Evolutionary conservation across 2,888 invertebrate genomes (phyloP), one percentile per base, ranked within the genome.

Genomic region (Drosophila anomalipes): DNA sequence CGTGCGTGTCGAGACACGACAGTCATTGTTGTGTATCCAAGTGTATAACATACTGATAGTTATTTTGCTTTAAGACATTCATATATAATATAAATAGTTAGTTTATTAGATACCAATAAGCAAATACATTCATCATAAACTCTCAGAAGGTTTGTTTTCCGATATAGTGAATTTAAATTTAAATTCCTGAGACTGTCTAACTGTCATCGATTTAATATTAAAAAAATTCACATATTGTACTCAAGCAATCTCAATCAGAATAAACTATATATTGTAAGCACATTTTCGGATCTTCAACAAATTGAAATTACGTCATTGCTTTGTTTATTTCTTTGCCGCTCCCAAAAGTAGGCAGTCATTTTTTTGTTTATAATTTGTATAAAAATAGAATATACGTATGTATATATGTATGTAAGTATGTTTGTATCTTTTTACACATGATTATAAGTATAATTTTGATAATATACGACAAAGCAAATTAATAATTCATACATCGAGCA

Each of bases 1-100:
- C 16, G 12, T 33, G 39, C 62, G 59, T 33, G 51, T 22, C 64
- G 35, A 56, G 72, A 33, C 67, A 54, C 67, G 67, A 39, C n/a
- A 10, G 0, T 41, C 5, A 41, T 2, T 12, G 3, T n/a, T 5
- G 41, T 39, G 37, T 19, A 19, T 39, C 3, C 19, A 39, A 39
- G 7, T 19, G 19, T n/a, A 19, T n/a, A 14, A 47, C n/a, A n/a
- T 4, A 16, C 7, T 22, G 22, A 22, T 7, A 14, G 22, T 14
- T 12, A 22, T 44, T 12, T 22, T 35, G 41, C 41, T 4, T n/a
- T 12, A 41, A 10, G 41, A 41, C 41, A 0, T 10, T 19, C 19
- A 7, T 14, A 22, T 22, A 22, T 16, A 26, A 22, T 12, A 22
- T 22, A 44, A 22, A 12, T 44, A 22, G 1, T 16, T 47, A 9